Evolutionary conservation across 2,113 vertebrate genomes (phyloP).

Genomic region (Ondatra zibethicus): DNA sequence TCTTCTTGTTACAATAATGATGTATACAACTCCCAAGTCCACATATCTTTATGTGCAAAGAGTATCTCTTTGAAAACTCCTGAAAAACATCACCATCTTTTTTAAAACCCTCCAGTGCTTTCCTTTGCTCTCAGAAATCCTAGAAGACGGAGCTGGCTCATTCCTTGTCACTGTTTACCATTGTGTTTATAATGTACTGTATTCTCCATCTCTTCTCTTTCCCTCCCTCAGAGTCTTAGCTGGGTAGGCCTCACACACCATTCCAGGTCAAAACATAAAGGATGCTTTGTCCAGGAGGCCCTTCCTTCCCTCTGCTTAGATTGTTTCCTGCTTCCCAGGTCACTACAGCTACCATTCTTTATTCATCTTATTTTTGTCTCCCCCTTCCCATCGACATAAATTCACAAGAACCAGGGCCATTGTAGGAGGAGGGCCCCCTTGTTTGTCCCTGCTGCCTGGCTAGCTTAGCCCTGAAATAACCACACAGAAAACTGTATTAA

Average conservation of each 20-base stretch:
- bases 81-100: not conserved
- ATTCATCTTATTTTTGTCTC: not conserved
- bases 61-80: not conserved
- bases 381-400: not conserved
- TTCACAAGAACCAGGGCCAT: not conserved
- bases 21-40: not conserved
- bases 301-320: not conserved
- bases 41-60: not conserved
- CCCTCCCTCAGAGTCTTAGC: not conserved
- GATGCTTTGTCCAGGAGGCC: no score
- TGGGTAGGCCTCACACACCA: not conserved
- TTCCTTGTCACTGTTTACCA: not conserved
- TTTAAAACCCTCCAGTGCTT: not conserved
- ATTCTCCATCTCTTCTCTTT: not conserved
- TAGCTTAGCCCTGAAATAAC: no score
- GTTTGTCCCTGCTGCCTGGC: no score
- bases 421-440: no score
- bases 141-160: not conserved
- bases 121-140: not conserved
- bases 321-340: not conserved
- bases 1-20: not conserved
- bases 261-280: not conserved
- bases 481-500: no score
- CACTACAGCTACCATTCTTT: not conserved
- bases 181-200: not conserved